Evolutionary conservation across 92 coral and sea anemone species (phyloP), one percentile per base, ranked within the genome.

Genomic region (Scolanthus callimorphus): DNA sequence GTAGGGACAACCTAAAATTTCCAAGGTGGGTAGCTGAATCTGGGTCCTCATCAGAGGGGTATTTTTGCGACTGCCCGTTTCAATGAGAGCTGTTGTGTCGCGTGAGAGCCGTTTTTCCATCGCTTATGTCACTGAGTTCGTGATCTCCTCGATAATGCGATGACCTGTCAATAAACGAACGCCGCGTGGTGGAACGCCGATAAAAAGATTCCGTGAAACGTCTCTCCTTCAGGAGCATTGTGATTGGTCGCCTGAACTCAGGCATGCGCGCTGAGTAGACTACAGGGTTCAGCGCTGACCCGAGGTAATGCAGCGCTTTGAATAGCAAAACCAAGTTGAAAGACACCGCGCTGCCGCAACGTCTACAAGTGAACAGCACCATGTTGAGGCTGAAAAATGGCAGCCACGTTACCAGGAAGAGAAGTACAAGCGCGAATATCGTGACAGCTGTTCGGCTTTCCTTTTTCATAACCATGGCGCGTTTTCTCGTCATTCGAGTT

Each of bases 231-330:
- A 84, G 31, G 12, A 84, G 31, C 20, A 57, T 55, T 49, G 60
- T 39, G 21, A 84, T 68, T 57, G 90, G 90, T 12, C 86, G 64
- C 20, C 90, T 68, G 39, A 84, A 84, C 63, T 84, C 90, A 21
- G 90, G 90, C 86, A 78, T 84, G 62, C 90, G 90, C 31, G 86
- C 86, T 10, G 86, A 72, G 75, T 84, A 84, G 25, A 84, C 82
- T 2, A 79, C 66, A 31, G 90, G 90, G 22, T 84, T 84, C 12
- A 84, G 31, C 19, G 90, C 90, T 8, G 90, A 84, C 13, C 90
- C 90, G 45, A 80, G 55, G 49, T 84, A 84, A 46, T 84, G 90
- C 49, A 84, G 49, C 23, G 86, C 86, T 44, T 84, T 84, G 47
- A 67, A 82, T 20, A 79, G 69, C 2, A 80, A 22, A 23, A 84